Base-by-base conservation (phyloP, 64 coral and sea anemone genomes). In the Dendronephthya gigantea region DNA sequence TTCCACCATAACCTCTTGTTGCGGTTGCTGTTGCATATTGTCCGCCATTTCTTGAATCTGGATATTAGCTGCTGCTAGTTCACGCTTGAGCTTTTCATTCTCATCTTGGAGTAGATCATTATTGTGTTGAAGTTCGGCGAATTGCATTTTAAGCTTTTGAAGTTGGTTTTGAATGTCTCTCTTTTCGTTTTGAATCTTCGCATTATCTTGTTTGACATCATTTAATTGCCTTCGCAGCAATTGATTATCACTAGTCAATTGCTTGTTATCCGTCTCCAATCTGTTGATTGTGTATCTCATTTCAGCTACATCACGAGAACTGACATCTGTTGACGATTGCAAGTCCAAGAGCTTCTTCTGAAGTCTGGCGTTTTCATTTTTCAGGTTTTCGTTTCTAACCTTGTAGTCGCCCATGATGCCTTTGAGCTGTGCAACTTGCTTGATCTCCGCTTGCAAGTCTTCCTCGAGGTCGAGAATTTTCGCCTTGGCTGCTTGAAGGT, bases 391-490 rank as follows among this genome's bases (percentile, higher is more conserved):
- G 48, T 98, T 98, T 56, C 95, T 87, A 52, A 84, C 85, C 41
- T 89, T 93, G 62, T 59, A 87, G 89, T 98, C 95, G 2, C 91
- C 95, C 11, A 98, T 58, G 0, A 81, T 65, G 19, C 95, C 95
- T 88, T 88, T 91, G 17, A 93, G 84, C 35, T 98, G 95, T 27
- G 95, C 95, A 85, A 85, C 76, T 62, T 90, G 84, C 30, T 98
- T 98, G n/a, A 98, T 86, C 39, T 98, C 56, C 8, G 51, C 89
- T 84, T 98, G 95, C 27, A 93, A 82, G 19, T 93, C 95, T 82
- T 93, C 90, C 76, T 93, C 95, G 15, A 98, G 75, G 5, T 85
- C 69, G 25, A 86, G 40, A 29, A 93, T 35, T 55, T 90, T 98
- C 23, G 85, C 66, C 55, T 91, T 93, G 82, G 82, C 88, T 7